Evolutionary conservation across 2,113 vertebrate genomes (phyloP).

Genomic region (Serinus canaria): DNA sequence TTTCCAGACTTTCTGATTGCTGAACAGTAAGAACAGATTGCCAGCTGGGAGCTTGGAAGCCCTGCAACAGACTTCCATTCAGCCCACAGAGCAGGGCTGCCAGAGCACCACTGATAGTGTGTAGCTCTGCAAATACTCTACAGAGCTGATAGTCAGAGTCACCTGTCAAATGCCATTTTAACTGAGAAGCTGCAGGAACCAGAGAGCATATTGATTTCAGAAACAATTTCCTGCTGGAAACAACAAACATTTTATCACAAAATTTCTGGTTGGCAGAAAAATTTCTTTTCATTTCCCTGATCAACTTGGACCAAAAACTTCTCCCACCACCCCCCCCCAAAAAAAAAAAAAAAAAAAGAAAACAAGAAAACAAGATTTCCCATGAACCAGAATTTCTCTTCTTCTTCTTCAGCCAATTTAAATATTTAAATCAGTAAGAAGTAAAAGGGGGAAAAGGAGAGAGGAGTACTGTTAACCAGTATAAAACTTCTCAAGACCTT

Average conservation of each 20-base stretch:
- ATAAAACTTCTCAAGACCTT: background rate
- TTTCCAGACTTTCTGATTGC: background rate
- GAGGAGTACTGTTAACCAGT: background rate
- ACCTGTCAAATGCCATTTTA: constrained; percentile 44
- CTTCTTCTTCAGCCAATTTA: background rate
- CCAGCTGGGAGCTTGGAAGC: background rate
- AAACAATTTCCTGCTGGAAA: constrained; percentile 11
- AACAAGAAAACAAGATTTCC: background rate
- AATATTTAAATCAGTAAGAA: background rate
- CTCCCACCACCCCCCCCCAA: accelerated
- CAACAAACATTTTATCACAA: background rate
- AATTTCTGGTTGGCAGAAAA: constrained; percentile 9
- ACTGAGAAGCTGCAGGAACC: constrained; percentile 19
- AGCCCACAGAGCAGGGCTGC: background rate
- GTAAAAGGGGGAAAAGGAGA: background rate
- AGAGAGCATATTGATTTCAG: background rate
- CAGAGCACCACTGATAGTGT: background rate
- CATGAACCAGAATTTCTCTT: background rate
- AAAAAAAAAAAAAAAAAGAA: background rate
- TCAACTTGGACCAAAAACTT: background rate
- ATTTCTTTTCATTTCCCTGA: background rate
- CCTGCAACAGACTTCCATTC: background rate
- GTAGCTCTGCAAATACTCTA: background rate
- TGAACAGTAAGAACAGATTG: background rate
- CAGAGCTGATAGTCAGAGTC: background rate